Evolutionary conservation across 2,888 invertebrate genomes (phyloP).

Genomic region (Allolobophora icterica): DNA sequence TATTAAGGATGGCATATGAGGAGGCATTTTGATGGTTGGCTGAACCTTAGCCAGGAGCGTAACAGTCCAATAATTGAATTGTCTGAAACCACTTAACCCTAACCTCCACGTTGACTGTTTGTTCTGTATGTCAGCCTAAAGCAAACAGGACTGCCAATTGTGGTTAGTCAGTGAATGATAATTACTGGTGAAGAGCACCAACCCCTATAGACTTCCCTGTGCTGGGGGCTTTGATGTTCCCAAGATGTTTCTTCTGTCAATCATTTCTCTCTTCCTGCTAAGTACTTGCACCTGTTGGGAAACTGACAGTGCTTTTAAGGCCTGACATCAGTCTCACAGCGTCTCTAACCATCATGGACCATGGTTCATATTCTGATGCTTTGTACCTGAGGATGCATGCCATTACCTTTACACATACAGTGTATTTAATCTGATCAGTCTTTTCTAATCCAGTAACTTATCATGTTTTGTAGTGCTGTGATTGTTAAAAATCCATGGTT

Average conservation of each 20-base stretch:
- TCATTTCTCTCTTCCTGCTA: background rate
- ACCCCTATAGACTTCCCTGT: background rate
- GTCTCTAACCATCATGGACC: background rate
- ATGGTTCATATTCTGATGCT: background rate
- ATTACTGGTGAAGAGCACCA: background rate
- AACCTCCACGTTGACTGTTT: constrained; percentile 6
- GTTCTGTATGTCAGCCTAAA: constrained; percentile 7
- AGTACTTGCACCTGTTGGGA: constrained; percentile 19
- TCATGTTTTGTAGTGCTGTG: too few species aligned
- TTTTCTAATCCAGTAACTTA: background rate
- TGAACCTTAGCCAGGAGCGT: background rate
- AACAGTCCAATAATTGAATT: background rate
- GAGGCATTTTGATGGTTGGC: constrained; percentile 14
- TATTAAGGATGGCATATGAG: constrained; percentile 1
- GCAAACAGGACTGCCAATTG: constrained; percentile 28
- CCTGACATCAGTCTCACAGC: background rate
- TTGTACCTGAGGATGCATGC: background rate
- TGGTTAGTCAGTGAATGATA: background rate
- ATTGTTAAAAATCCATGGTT: background rate
- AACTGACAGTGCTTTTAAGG: background rate
- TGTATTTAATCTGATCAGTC: background rate
- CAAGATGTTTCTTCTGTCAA: background rate
- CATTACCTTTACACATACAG: background rate
- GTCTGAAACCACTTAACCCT: constrained; percentile 13
- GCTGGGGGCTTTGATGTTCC: background rate